Base-by-base conservation (phyloP, 2,888 invertebrate genomes). In the Teleiodes luculella region DNA sequence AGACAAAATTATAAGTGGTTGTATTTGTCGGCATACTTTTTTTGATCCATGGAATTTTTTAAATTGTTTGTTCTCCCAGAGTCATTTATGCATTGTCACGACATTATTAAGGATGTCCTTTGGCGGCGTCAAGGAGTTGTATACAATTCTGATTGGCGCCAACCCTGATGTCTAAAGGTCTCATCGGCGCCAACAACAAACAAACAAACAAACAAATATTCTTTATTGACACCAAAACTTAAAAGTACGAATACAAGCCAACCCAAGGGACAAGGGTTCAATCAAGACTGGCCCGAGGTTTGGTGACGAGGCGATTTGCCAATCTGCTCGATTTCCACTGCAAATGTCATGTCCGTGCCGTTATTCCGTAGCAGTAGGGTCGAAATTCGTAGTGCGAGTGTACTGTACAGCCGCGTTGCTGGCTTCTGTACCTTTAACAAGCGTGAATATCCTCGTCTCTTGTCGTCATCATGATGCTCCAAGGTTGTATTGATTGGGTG, bases 391-490 rank as follows among this genome's bases (percentile, higher is more conserved):
- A n/a, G n/a, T n/a, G n/a, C n/a, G n/a, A n/a, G n/a, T n/a, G n/a
- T n/a, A n/a, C n/a, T n/a, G n/a, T n/a, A n/a, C n/a, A n/a, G n/a
- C n/a, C n/a, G n/a, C n/a, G n/a, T n/a, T n/a, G n/a, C n/a, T n/a
- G n/a, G n/a, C n/a, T n/a, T n/a, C n/a, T n/a, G n/a, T n/a, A n/a
- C 35, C 28, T 18, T 48, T 48, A 33, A 48, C 48, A 35, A 48
- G 35, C n/a, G 24, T 48, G 7, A 14, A 31, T 35, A 35, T 48
- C 48, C 48, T 48, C 33, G n/a, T 48, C 0, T 46, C 16, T 46
- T 30, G 31, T 11, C 48, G 46, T 53, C 53, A 41, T 54, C 20
- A 48, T 53, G 53, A 54, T 48, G 35, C 33, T 11, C 48, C 48
- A 54, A 49, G 48, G 53, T 33, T 41, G 20, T 33, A 41, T 49